These are phyloP conservation scores for Dicentrarchus labrax DNA, from an alignment of 2,113 vertebrate species.

Conservation along the genomic window DNA sequence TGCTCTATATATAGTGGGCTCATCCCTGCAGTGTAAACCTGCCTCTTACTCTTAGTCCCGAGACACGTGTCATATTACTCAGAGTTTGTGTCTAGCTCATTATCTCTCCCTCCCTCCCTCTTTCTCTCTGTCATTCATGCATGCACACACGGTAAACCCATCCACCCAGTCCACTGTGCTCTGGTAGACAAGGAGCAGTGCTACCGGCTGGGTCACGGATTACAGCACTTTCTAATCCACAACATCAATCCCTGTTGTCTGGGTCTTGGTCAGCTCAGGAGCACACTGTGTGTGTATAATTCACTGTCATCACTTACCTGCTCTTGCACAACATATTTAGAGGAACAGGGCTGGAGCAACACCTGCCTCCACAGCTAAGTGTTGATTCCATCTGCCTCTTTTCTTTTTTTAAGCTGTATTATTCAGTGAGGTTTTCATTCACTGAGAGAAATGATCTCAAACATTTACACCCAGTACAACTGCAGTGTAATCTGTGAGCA, in stretches of 20 bases:
- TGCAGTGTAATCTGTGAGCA: no score
- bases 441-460: no score
- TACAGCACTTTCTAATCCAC: conserved; percentile 52
- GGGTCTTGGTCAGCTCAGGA: conserved; percentile 4
- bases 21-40: conserved; percentile 63
- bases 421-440: no score
- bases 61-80: conserved; percentile 69
- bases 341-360: neutral
- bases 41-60: conserved; percentile 19
- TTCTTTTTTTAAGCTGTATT: no score
- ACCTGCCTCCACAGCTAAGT: neutral
- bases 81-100: conserved; percentile 8
- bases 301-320: neutral
- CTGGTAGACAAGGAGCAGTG: neutral
- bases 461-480: no score
- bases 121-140: neutral
- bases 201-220: conserved; percentile 43
- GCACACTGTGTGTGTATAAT: neutral
- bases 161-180: neutral
- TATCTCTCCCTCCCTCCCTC: neutral
- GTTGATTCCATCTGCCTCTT: neutral
- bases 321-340: neutral
- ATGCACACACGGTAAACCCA: neutral
- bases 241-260: conserved; percentile 20
- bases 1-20: conserved; percentile 77